Evolutionary conservation across 2,797 vertebrate genomes (phyloP).

Genomic region (Paratrypauchen microcephalus): DNA sequence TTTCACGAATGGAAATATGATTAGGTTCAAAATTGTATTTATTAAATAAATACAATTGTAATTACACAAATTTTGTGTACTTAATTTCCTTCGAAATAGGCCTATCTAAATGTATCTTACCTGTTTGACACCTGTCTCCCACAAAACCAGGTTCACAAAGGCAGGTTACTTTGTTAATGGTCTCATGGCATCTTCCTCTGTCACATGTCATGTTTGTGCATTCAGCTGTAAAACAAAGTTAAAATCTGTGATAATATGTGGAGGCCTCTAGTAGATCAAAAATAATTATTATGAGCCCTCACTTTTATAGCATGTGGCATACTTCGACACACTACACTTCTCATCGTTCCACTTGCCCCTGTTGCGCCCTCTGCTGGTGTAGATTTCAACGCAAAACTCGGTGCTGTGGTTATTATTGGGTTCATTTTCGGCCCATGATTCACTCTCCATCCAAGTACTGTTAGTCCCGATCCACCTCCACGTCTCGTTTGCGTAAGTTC

Average conservation of each 20-base stretch:
- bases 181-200: conserved; percentile 67
- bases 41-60: too few species aligned
- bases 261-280: background rate
- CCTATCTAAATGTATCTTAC: conserved; percentile 31
- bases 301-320: conserved; percentile 71
- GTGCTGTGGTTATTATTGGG: conserved; percentile 67
- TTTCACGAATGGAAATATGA: too few species aligned
- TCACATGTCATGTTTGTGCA: conserved; percentile 60
- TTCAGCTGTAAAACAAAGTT: conserved; percentile 58
- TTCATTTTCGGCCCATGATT: conserved; percentile 70
- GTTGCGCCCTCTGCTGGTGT: background rate
- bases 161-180: conserved; percentile 65
- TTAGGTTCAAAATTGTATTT: too few species aligned
- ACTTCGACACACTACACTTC: conserved; percentile 33
- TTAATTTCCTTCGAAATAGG: too few species aligned
- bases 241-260: background rate
- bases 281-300: conserved; percentile 5
- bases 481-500: conserved; percentile 27
- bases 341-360: conserved; percentile 80
- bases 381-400: conserved; percentile 80
- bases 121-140: conserved; percentile 64
- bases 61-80: too few species aligned
- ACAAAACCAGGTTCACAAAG: conserved; percentile 64
- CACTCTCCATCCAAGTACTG: conserved; percentile 60
- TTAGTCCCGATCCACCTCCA: conserved; percentile 80